phyloP scores from a whole-genome alignment of 2,888 invertebrate species.

The Netelia melanura region DNA sequence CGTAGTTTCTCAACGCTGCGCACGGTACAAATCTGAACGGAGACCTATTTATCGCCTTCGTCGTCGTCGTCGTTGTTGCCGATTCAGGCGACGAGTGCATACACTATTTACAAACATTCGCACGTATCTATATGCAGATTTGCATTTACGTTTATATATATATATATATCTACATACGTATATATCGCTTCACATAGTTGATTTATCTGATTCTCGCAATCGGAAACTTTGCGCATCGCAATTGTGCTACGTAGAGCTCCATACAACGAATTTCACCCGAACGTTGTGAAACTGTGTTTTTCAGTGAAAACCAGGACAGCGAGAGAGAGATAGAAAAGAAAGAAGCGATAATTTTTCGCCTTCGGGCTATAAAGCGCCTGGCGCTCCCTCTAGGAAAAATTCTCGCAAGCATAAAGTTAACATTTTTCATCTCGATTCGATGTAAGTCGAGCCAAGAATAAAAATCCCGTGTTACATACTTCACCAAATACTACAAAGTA shows the following conservation, averaged over 20 bases:
- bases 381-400: too few species aligned
- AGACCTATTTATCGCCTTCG: conserved; percentile 57
- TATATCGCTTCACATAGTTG: conserved; percentile 29
- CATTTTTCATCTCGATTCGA: too few species aligned
- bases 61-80: conserved; percentile 47
- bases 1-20: conserved; percentile 50
- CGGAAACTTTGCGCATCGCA: conserved; percentile 65
- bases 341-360: too few species aligned
- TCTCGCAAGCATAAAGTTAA: too few species aligned
- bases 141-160: conserved; percentile 18
- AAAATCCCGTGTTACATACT: too few species aligned
- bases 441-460: too few species aligned
- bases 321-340: neutral
- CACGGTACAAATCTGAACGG: neutral
- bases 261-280: conserved; percentile 5
- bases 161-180: conserved; percentile 1
- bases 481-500: neutral
- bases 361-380: too few species aligned
- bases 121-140: neutral
- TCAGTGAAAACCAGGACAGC: neutral
- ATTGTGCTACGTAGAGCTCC: conserved; percentile 53
- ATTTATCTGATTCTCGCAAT: conserved; percentile 66
- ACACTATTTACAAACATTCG: neutral
- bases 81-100: conserved; percentile 24
- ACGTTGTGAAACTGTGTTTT: conserved; percentile 21